A percentile compares a stretch with the other conserved stretches of the same genome.
These are phyloP conservation scores for Athrips mouffetella DNA, from an alignment of 2,888 invertebrate genomes.

Conservation along the genomic window DNA sequence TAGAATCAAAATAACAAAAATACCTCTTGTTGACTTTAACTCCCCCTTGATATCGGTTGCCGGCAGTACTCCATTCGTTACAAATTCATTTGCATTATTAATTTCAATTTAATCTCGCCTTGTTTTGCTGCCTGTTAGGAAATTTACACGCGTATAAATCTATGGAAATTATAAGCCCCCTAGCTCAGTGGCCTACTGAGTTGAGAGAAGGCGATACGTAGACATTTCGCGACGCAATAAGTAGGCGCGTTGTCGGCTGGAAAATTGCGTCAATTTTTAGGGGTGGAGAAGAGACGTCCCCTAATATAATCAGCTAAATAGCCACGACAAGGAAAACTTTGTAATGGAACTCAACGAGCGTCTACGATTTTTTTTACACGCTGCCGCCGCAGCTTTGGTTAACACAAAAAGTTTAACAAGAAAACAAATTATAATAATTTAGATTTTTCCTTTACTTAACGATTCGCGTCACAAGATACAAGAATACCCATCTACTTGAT, in stretches of 20 bases:
- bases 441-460: not conserved
- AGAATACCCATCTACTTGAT: not conserved
- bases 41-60: conserved; percentile 5
- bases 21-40: conserved; percentile 4
- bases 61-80: not conserved
- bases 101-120: conserved; percentile 21
- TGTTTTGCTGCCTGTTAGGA: conserved; percentile 40
- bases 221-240: conserved; percentile 66
- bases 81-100: conserved; percentile 17
- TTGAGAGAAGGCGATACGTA: conserved; percentile 38
- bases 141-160: conserved; percentile 57
- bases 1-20: not conserved
- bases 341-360: conserved; percentile 12
- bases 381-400: not conserved
- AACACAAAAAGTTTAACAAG: conserved; percentile 2
- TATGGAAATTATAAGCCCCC: conserved; percentile 32
- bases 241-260: conserved; percentile 60
- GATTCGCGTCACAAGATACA: not conserved
- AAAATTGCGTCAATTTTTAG: conserved; percentile 68
- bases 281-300: conserved; percentile 39
- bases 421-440: not conserved
- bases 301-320: conserved; percentile 55
- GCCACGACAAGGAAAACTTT: conserved; percentile 44
- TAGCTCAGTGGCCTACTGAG: conserved; percentile 48
- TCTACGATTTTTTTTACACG: not conserved